These are phyloP conservation scores for Protonibea diacanthus DNA, from an alignment of 2,797 vertebrate genomes.

Conservation along the genomic window DNA sequence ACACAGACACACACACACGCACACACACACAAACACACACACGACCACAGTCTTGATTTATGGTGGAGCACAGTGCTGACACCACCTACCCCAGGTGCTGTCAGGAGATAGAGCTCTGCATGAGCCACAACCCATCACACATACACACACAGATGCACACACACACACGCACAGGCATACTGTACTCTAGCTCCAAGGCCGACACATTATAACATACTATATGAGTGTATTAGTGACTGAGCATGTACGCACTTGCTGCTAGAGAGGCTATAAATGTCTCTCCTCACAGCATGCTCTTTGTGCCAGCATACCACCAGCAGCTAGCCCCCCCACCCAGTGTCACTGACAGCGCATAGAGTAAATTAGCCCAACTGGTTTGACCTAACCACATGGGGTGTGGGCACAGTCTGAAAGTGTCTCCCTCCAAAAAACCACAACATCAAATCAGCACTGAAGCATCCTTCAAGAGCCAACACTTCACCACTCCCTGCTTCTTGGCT, in stretches of 20 bases:
- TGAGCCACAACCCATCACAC: conserved; percentile 55
- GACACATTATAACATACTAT: conserved; percentile 55
- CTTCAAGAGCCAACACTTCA: conserved; percentile 85
- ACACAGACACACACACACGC: conserved; percentile 30
- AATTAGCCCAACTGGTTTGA: conserved; percentile 89
- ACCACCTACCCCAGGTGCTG: conserved; percentile 71
- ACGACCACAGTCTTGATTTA: conserved; percentile 70
- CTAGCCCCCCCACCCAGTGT: conserved; percentile 65
- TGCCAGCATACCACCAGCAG: conserved; percentile 57
- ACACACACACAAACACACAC: conserved; percentile 27
- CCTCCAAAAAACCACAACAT: conserved; percentile 82
- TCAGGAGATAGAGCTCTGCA: conserved; percentile 73
- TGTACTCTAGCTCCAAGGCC: conserved; percentile 45
- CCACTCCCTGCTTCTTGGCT: conserved; percentile 66
- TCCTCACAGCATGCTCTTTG: conserved; percentile 65
- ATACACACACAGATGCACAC: conserved; percentile 17
- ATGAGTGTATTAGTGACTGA: conserved; percentile 59
- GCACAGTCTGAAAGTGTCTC: conserved; percentile 88
- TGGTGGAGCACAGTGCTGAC: conserved; percentile 64
- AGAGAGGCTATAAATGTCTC: conserved; percentile 67
- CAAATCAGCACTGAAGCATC: conserved; percentile 83
- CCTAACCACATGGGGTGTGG: conserved; percentile 89
- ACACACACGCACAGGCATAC: conserved; percentile 20
- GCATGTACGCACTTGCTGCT: conserved; percentile 42
- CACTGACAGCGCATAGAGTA: conserved; percentile 86